Conservation (phyloP, 1,140 invertebrate genomes). For the Condylostylus longicornis region DNA sequence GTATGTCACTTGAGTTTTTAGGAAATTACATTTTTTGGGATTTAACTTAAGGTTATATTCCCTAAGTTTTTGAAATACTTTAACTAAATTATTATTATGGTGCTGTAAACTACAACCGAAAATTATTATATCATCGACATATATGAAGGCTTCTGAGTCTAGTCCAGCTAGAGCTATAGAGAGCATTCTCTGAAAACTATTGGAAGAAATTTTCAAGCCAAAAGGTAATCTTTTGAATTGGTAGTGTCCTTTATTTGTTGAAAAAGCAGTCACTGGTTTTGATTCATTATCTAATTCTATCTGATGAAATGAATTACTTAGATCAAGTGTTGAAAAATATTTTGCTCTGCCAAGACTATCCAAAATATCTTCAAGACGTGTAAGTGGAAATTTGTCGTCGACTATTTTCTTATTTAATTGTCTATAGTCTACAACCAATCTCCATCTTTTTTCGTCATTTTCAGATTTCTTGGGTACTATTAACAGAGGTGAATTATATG, state of each 20-base stretch:
- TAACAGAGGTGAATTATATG: slow-evolving; percentile 31
- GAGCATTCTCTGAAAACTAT: too few relatives aligned
- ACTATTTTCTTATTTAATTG: slow-evolving; percentile 29
- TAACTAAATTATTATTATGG: too few relatives aligned
- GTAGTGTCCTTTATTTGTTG: slow-evolving; percentile 16
- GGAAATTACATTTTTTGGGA: slow-evolving; percentile 8
- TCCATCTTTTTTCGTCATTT: slow-evolving; percentile 4
- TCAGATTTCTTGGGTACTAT: slow-evolving; percentile 33
- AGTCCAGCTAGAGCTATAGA: too few relatives aligned
- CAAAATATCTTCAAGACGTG: slow-evolving; percentile 32
- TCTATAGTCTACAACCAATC: slow-evolving; percentile 36
- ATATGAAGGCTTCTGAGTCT: too few relatives aligned
- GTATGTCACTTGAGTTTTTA: background rate
- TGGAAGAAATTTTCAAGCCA: too few relatives aligned
- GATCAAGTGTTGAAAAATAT: slow-evolving; percentile 27
- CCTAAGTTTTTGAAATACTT: too few relatives aligned
- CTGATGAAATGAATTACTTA: slow-evolving; percentile 24
- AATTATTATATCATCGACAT: too few relatives aligned
- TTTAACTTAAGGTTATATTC: too few relatives aligned
- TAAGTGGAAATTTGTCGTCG: slow-evolving; percentile 33
- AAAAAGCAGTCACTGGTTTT: slow-evolving; percentile 15
- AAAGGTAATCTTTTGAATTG: slow-evolving; percentile 13
- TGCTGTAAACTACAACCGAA: too few relatives aligned
- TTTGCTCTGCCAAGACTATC: slow-evolving; percentile 19
- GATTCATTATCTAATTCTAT: slow-evolving; percentile 12